Base-by-base conservation (phyloP, 2,113 vertebrate species). In the Potamarius usumacintae region DNA sequence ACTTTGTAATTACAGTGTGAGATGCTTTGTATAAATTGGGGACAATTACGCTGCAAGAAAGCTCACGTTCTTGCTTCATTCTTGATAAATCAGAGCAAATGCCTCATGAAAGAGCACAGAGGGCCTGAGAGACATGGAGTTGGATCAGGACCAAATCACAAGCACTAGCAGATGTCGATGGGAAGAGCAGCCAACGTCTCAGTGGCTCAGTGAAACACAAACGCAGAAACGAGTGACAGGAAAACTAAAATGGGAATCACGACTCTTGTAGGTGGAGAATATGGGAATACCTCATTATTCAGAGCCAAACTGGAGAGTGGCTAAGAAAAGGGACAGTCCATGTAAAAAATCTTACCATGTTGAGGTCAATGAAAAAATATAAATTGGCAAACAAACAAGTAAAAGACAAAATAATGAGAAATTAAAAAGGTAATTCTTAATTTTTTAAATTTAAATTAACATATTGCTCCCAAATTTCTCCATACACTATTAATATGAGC, bases 121-220 rank as follows among this genome's bases (percentile, higher is more conserved):
- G 76, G 77, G 27, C 77, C 62, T 8, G 5, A 86, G 79, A 83
- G 84, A 77, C 88, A 78, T 42, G 74, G 80, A 50, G 72, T 78
- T 86, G 86, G 88, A 89, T 69, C 18, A 53, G 60, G 50, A 86
- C 88, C 90, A 91, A 86, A 84, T 84, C 76, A 69, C 81, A 86
- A 78, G 78, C 82, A 81, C 88, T 86, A 86, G 62, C 89, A 90
- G 84, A 91, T 89, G 88, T 78, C 84, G 86, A 76, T 85, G 60
- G 55, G 74, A 87, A 76, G 76, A 71, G 77, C 48, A 20, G 62
- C n/a, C 82, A 87, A 69, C 76, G 84, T 60, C 79, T 90, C 87
- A 77, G 63, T 62, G 74, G 76, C 71, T 76, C 80, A 30, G 78
- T 60, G 76, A 52, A 62, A 62, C 57, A 48, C 57, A 82, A 82